Evolutionary conservation across 2,888 invertebrate species (phyloP), one percentile per base, ranked within the genome.

Genomic region (Agrochola litura): DNA sequence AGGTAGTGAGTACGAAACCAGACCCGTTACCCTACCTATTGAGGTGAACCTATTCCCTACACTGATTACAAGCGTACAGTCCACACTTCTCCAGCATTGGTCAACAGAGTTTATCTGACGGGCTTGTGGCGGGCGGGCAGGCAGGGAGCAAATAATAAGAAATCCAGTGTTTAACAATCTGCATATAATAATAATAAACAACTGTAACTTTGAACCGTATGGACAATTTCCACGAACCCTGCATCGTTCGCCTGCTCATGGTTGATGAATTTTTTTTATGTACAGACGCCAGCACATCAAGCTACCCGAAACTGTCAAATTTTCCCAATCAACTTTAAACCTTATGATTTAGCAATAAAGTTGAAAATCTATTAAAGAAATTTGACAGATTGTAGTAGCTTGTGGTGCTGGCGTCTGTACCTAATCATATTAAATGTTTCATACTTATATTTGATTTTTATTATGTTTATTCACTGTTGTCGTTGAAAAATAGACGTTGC

Each of bases 1-100:
- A 78, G 41, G 43, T 67, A 49, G n/a, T n/a, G 41, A 52, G n/a
- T 78, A 58, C 22, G 10, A 49, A 76, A 6, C 77, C 37, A 77
- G 49, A n/a, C 49, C 9, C 14, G 22, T n/a, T 22, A 56, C 19
- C 19, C 3, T 72, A 30, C 49, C 12, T 73, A 41, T 14, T 54
- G 22, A 16, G 54, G 5, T 54, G 54, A 73, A 30, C 30, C 41
- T 72, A 49, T 3, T 49, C n/a, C 67, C 46, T 49, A 12, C 19
- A 49, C n/a, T n/a, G 8, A 10, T 46, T 37, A n/a, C n/a, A 67
- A 70, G 22, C 70, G 70, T 37, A 30, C 19, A 41, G 12, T 25
- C 6, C 65, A 70, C 43, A 43, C 6, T 56, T 56, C 10, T n/a
- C 10, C 22, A 14, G 19, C 16, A 49, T 64, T n/a, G 41, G 16